Evolutionary conservation across 2,113 vertebrate genomes (phyloP).

Genomic region (Sylvilagus bachmani): DNA sequence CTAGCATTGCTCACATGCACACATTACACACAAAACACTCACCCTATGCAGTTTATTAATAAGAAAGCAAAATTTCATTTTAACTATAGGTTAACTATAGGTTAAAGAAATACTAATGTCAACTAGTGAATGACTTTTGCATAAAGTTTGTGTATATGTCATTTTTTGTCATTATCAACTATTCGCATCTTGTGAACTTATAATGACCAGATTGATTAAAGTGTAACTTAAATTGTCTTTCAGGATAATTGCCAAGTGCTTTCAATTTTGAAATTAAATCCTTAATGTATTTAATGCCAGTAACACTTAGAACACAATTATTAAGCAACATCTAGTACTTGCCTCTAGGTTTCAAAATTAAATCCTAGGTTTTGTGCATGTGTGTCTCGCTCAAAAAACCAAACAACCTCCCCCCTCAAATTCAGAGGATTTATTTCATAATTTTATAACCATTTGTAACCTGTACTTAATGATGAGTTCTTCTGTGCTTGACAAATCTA

Average conservation of each 20-base stretch:
- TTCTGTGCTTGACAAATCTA: not conserved
- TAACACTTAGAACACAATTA: constrained; percentile 17
- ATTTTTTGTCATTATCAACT: not conserved
- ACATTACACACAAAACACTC: not conserved
- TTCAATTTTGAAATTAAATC: constrained; percentile 46
- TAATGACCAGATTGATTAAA: constrained; percentile 42
- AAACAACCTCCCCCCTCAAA: not conserved
- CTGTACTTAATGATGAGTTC: not conserved
- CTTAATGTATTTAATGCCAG: constrained; percentile 42
- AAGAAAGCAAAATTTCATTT: not conserved
- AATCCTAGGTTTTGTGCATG: not conserved
- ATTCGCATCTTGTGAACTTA: not conserved
- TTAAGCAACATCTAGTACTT: not conserved
- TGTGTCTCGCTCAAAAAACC: not conserved
- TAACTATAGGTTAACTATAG: not conserved
- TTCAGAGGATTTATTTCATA: not conserved
- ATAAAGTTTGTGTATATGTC: not conserved
- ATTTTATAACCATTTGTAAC: not conserved
- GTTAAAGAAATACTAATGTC: not conserved
- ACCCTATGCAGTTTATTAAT: not conserved
- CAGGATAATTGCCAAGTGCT: constrained; percentile 11
- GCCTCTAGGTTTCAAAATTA: not conserved
- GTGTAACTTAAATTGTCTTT: not conserved
- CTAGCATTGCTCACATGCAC: not conserved
- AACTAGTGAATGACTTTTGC: not conserved